These are phyloP conservation scores for Aricia agestis DNA, from an alignment of 1,140 invertebrate species.

Conservation along the genomic window DNA sequence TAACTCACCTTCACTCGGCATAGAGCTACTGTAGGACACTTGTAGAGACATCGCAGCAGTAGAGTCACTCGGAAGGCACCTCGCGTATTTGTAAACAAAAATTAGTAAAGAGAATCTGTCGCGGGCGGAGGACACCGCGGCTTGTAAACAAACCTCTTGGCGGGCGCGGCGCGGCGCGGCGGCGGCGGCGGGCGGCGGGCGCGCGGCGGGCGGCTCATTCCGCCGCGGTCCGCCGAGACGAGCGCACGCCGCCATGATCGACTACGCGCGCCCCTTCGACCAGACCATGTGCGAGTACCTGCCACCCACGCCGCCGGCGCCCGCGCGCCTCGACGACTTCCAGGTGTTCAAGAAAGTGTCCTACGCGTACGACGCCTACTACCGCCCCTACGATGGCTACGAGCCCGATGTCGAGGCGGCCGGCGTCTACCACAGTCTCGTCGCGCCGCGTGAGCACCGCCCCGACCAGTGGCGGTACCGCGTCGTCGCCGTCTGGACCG, in stretches of 20 bases:
- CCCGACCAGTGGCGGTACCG: conserved; percentile 75
- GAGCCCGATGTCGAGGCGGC: conserved; percentile 50
- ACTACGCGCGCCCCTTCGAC: conserved; percentile 62
- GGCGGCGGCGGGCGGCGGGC: conserved; percentile 25
- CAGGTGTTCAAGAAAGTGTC: conserved; percentile 53
- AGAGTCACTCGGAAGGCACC: background rate
- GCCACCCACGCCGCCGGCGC: conserved; percentile 45
- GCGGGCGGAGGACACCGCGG: conserved; percentile 25
- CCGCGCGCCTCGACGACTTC: conserved; percentile 63
- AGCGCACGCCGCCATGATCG: conserved; percentile 58
- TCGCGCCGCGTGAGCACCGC: conserved; percentile 48
- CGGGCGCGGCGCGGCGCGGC: background rate
- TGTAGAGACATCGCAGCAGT: background rate
- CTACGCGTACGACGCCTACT: conserved; percentile 62
- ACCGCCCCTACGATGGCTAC: conserved; percentile 55
- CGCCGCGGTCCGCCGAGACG: conserved; percentile 50
- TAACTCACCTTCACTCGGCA: background rate
- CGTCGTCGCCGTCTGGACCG: conserved; percentile 72
- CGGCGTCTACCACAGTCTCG: conserved; percentile 56
- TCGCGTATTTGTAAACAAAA: conserved; percentile 17
- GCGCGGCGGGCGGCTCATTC: conserved; percentile 45
- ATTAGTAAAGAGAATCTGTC: conserved; percentile 16
- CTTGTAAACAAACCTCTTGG: conserved; percentile 51
- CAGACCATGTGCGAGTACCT: conserved; percentile 61
- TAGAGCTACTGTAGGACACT: background rate